These are phyloP conservation scores for Lucilia sericata DNA, from an alignment of 1,140 invertebrate species.

Conservation along the genomic window DNA sequence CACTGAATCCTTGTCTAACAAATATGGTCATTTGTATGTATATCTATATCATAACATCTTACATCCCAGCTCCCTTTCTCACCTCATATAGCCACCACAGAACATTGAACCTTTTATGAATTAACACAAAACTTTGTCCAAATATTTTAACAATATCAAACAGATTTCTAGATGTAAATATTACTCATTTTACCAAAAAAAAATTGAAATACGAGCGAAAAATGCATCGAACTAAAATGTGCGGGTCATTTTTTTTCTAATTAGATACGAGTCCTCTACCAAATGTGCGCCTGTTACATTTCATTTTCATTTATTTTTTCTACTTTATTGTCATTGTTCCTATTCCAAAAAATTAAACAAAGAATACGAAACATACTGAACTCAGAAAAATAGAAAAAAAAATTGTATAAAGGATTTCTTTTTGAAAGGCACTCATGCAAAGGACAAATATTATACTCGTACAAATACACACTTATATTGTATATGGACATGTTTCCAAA, in stretches of 20 bases:
- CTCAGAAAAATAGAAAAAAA: not conserved
- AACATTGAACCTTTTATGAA: not conserved
- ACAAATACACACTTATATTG: not conserved
- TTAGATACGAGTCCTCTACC: not conserved
- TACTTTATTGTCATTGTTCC: slow-evolving; percentile 9
- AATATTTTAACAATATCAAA: not conserved
- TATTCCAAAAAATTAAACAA: slow-evolving; percentile 27
- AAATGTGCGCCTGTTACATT: slow-evolving; percentile 1
- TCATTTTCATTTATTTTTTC: not conserved
- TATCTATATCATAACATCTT: too few relatives aligned
- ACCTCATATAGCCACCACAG: not conserved
- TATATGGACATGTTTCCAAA: not conserved
- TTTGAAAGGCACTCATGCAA: slow-evolving; percentile 35
- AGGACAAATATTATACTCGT: slow-evolving; percentile 28
- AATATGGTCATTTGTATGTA: too few relatives aligned
- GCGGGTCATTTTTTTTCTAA: slow-evolving; percentile 31
- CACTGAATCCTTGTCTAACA: too few relatives aligned
- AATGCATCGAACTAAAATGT: not conserved
- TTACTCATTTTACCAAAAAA: not conserved
- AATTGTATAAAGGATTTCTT: slow-evolving; percentile 4
- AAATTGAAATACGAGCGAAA: not conserved
- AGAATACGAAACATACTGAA: slow-evolving; percentile 4
- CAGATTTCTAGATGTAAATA: not conserved
- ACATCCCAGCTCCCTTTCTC: too few relatives aligned
- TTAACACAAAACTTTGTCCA: not conserved